phyloP scores from a whole-genome alignment of 2,888 invertebrate genomes.

The Trilocha varians region DNA sequence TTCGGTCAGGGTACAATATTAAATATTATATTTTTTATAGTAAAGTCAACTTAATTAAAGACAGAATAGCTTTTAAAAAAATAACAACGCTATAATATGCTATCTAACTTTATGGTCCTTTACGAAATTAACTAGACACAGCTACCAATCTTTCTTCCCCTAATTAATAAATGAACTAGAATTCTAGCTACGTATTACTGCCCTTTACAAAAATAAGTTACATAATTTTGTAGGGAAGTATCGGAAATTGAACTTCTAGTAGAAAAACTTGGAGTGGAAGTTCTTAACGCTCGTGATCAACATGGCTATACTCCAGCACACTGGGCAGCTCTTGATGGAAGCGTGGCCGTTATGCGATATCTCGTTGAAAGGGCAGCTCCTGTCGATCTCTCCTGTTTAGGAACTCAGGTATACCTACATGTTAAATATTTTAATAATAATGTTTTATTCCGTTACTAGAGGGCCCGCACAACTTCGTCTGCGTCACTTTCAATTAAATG shows the following conservation, averaged over 20 bases:
- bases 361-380: constrained; percentile 88
- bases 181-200: too few species aligned
- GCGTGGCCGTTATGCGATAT: constrained; percentile 91
- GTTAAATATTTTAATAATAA: background rate
- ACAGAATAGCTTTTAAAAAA: too few species aligned
- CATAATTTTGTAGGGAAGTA: constrained; percentile 76
- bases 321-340: constrained; percentile 92
- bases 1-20: constrained; percentile 83
- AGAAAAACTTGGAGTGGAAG: constrained; percentile 85
- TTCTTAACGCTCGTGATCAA: constrained; percentile 86
- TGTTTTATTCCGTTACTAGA: too few species aligned
- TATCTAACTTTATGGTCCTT: too few species aligned
- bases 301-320: constrained; percentile 96
- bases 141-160: too few species aligned
- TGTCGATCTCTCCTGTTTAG: constrained; percentile 88
- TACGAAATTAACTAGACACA: too few species aligned
- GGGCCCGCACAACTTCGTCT: too few species aligned
- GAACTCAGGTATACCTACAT: constrained; percentile 75
- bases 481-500: too few species aligned
- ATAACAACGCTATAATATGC: too few species aligned
- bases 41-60: too few species aligned
- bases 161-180: too few species aligned
- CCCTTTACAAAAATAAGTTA: background rate
- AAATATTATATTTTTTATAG: background rate
- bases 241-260: constrained; percentile 87